Conservation (phyloP, 2,888 invertebrate genomes). For the Ryuthela nishihirai region DNA sequence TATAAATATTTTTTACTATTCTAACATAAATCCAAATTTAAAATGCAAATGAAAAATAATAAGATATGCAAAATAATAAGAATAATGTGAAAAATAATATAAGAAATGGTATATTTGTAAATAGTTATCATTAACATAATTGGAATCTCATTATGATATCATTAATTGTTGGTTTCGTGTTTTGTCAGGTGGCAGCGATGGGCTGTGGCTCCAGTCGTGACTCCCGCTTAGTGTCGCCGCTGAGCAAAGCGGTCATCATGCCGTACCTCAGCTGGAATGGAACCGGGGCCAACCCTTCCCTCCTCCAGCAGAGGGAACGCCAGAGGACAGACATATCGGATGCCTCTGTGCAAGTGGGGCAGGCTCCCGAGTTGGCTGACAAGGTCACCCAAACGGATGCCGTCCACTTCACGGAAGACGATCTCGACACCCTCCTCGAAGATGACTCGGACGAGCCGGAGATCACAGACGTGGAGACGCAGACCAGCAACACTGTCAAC, state of each 20-base stretch:
- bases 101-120: too few relatives aligned
- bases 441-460: conserved; percentile 36
- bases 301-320: conserved; percentile 21
- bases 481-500: conserved; percentile 1
- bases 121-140: too few relatives aligned
- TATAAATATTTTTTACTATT: too few relatives aligned
- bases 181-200: conserved; percentile 31
- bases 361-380: conserved; percentile 22
- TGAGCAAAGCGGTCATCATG: conserved; percentile 35
- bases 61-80: too few relatives aligned
- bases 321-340: neutral
- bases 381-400: conserved; percentile 28
- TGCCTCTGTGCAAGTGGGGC: conserved; percentile 12
- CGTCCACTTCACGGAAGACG: conserved; percentile 30
- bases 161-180: too few relatives aligned
- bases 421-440: conserved; percentile 26
- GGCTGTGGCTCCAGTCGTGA: conserved; percentile 38
- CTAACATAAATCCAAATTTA: too few relatives aligned
- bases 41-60: too few relatives aligned
- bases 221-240: conserved; percentile 36
- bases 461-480: conserved; percentile 35
- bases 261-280: conserved; percentile 22
- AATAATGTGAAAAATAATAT: too few relatives aligned
- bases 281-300: conserved; percentile 8
- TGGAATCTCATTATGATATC: too few relatives aligned